phyloP scores from a whole-genome alignment of 2,888 invertebrate genomes.

The Pristionchus fissidentatus region DNA sequence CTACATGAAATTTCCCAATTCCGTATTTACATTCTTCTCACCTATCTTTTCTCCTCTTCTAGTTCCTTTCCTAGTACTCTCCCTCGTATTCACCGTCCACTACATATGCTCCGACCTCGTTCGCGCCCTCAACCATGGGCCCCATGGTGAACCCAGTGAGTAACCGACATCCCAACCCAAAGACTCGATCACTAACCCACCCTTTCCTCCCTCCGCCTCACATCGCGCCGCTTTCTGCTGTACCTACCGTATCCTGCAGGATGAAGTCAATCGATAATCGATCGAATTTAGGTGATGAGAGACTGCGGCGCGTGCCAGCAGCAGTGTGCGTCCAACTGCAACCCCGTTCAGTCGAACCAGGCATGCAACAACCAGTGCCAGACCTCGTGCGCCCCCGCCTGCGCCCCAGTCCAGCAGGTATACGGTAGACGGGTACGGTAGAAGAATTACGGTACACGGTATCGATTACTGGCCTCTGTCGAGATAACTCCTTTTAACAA shows the following conservation, averaged over 20 bases:
- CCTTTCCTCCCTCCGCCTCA: background rate
- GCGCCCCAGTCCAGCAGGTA: conserved; percentile 40
- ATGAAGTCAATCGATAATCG: conserved; percentile 1
- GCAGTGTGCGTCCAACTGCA: conserved; percentile 41
- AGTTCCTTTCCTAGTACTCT: background rate
- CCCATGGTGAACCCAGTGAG: background rate
- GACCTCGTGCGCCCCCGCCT: conserved; percentile 7
- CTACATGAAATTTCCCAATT: background rate
- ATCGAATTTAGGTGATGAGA: background rate
- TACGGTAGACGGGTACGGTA: background rate
- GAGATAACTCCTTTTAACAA: no score
- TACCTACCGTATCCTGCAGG: background rate
- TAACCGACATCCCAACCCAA: no score
- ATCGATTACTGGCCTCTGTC: no score
- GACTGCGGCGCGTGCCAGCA: conserved; percentile 33
- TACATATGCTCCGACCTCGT: background rate
- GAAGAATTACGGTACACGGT: no score
- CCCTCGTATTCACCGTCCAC: conserved; percentile 15
- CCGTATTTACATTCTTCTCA: background rate
- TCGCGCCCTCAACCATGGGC: background rate
- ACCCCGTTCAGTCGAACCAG: conserved; percentile 11
- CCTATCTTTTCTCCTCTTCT: background rate
- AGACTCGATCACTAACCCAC: background rate
- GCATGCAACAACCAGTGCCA: conserved; percentile 41
- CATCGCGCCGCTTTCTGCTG: background rate